phyloP scores from a whole-genome alignment of 2,888 invertebrate species.

The Ormyrus thymus region DNA sequence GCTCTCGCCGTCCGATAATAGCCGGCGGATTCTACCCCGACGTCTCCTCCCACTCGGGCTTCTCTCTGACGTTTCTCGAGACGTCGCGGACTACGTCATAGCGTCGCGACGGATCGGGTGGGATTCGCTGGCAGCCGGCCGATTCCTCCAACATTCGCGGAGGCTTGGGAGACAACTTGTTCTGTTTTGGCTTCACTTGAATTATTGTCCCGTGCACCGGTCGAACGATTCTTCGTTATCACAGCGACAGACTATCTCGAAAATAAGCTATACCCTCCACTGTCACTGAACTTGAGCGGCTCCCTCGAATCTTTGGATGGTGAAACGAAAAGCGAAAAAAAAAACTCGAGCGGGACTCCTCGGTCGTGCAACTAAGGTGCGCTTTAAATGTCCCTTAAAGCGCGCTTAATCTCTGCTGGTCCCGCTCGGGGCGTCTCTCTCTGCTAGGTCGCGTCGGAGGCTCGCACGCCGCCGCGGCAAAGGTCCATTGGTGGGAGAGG shows the following conservation, averaged over 20 bases:
- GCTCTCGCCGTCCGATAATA: conserved; percentile 32
- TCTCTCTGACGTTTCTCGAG: conserved; percentile 2
- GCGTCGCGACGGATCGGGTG: conserved; percentile 8
- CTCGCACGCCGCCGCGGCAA: conserved; percentile 47
- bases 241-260: conserved; percentile 12
- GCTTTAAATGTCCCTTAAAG: conserved; percentile 42
- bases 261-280: no score
- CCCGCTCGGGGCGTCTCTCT: not conserved
- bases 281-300: not conserved
- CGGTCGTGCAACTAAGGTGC: conserved; percentile 43
- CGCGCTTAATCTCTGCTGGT: conserved; percentile 25
- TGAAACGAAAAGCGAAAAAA: not conserved
- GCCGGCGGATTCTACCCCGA: not conserved
- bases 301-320: conserved; percentile 16
- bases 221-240: no score
- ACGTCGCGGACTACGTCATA: conserved; percentile 18
- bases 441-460: conserved; percentile 36
- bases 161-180: not conserved
- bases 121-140: not conserved
- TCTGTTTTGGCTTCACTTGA: not conserved
- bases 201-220: no score
- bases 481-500: conserved; percentile 21
- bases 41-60: not conserved
- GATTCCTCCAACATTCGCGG: not conserved
- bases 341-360: not conserved